phyloP scores from a whole-genome alignment of 2,113 vertebrate genomes.

The Ptilorrhoa leucosticta region DNA sequence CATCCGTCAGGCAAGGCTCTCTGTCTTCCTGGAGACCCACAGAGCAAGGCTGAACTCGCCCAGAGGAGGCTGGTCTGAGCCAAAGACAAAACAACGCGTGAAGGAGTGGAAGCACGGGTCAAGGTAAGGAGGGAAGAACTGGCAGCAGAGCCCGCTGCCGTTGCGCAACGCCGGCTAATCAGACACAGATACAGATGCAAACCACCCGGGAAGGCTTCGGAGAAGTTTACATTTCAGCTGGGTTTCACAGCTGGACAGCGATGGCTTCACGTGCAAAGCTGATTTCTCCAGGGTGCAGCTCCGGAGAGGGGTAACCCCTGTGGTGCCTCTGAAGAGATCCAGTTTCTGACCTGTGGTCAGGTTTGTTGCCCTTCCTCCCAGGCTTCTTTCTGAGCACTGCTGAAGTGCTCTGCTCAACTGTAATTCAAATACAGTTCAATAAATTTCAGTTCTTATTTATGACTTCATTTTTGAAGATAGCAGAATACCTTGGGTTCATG shows the following conservation, averaged over 20 bases:
- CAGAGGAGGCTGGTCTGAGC: not conserved
- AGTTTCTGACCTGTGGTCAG: not conserved
- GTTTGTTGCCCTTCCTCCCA: not conserved
- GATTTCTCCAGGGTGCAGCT: not conserved
- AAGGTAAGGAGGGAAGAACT: not conserved
- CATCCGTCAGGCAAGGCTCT: not conserved
- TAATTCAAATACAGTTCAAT: not conserved
- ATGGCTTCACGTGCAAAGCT: not conserved
- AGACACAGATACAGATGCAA: not conserved
- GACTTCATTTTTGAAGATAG: not conserved
- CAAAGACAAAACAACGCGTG: fast-evolving
- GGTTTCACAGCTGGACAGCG: not conserved
- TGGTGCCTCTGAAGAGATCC: not conserved
- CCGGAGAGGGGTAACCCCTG: not conserved
- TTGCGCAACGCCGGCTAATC: not conserved
- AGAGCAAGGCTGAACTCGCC: not conserved
- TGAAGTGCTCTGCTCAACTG: not conserved
- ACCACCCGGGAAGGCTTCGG: not conserved
- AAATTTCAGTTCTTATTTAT: not conserved
- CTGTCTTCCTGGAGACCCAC: not conserved
- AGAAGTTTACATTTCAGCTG: conserved; percentile 3
- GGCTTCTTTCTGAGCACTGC: not conserved
- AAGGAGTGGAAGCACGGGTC: not conserved
- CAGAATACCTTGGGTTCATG: not conserved
- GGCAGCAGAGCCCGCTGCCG: not conserved